Evolutionary conservation across 2,797 vertebrate genomes (phyloP), one percentile per base, ranked within the genome.

Genomic region (Chelidonichthys spinosus): DNA sequence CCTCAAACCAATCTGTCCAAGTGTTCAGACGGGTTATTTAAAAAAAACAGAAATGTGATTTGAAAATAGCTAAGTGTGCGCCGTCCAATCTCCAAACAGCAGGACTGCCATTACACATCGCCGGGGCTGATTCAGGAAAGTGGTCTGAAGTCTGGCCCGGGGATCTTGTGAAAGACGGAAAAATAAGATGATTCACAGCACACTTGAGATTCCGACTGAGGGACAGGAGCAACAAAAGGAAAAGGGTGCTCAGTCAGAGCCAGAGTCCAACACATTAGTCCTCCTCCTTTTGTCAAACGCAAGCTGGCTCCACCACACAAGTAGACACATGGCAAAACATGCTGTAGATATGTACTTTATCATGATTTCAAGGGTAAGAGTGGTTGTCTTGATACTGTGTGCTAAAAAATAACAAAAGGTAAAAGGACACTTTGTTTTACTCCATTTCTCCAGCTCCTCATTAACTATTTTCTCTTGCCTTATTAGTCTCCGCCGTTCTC

Each of bases 1-100:
- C 58, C 72, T 76, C 69, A 85, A 85, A 87, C 62, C 72, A 86
- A 87, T 84, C 65, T 73, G 63, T 78, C 76, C 63, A 61, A 69
- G 54, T 79, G 84, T 75, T 85, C 61, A 86, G 62, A 60, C 25
- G 40, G 62, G 49, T 70, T 54, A 84, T 83, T 83, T 71, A 60
- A 77, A 78, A 42, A 72, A 25, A 47, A 1, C 64, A 62, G 55
- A 79, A 86, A 83, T 70, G 64, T 76, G 14, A 76, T 59, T 85
- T 87, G 58, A 63, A 25, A 83, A 82, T 68, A 52, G 63, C 42
- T 33, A 67, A 78, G 37, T 58, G 18, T 67, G 53, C 55, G 74
- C 56, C 4, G 72, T 72, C 52, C 53, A 81, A 69, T 63, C 58
- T 68, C 0, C 0, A 37, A 76, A 36, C 56, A 17, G 66, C 47